Conservation (phyloP, 2,113 vertebrate species). For the Sminthopsis crassicaudata region DNA sequence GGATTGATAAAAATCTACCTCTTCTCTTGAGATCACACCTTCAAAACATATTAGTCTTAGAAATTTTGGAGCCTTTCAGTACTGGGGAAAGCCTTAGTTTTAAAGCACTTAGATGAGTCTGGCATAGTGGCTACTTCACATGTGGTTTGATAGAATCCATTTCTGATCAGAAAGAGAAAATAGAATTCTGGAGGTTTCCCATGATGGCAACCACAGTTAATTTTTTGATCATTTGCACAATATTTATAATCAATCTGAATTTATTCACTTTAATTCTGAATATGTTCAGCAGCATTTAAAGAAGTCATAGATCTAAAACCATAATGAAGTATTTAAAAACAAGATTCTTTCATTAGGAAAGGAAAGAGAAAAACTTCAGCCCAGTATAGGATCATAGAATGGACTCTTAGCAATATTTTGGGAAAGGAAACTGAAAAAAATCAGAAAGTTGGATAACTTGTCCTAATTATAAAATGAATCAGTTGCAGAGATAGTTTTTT, state of each 20-base stretch:
- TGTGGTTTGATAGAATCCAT: slow-evolving; percentile 29
- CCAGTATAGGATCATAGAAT: background rate
- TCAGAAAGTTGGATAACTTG: background rate
- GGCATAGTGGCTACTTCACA: background rate
- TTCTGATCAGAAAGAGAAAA: slow-evolving; percentile 49
- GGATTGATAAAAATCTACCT: background rate
- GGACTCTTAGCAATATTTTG: background rate
- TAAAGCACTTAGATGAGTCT: background rate
- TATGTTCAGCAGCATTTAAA: background rate
- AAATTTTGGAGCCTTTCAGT: background rate
- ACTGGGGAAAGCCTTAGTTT: background rate
- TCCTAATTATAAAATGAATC: background rate
- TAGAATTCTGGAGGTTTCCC: slow-evolving; percentile 35
- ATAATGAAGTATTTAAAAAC: background rate
- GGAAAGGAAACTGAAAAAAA: background rate
- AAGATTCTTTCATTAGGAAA: background rate
- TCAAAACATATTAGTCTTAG: background rate
- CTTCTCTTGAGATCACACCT: background rate
- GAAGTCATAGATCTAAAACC: background rate
- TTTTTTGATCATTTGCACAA: slow-evolving; percentile 3
- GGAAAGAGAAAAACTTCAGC: background rate
- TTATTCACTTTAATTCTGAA: background rate
- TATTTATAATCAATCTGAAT: background rate
- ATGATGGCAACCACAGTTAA: slow-evolving; percentile 10
- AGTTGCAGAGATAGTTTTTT: background rate